Conservation (phyloP, 2,113 vertebrate genomes). For the Pungitius pungitius region DNA sequence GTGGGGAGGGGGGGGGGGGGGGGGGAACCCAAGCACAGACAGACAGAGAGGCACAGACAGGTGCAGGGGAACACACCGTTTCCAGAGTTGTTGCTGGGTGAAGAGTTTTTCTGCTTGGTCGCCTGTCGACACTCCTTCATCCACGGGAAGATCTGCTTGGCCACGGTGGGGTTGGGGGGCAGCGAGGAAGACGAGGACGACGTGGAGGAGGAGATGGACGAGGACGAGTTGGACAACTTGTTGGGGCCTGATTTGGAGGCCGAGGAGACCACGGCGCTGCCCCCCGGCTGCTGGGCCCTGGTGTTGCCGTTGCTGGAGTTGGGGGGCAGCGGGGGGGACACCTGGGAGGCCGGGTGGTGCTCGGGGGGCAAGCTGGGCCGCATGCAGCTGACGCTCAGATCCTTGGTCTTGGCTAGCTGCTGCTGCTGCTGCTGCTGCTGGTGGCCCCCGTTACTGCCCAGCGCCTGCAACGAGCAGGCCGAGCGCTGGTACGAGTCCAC, state of each 20-base stretch:
- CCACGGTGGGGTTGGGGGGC: constrained; percentile 85
- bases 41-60: constrained; percentile 51
- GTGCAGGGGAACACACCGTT: constrained; percentile 79
- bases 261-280: constrained; percentile 63
- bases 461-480: constrained; percentile 92
- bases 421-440: constrained; percentile 77
- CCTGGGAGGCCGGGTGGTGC: constrained; percentile 86
- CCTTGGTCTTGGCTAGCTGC: constrained; percentile 89
- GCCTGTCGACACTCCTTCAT: constrained; percentile 98
- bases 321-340: constrained; percentile 86
- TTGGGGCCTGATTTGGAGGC: constrained; percentile 71
- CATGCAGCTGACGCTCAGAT: constrained; percentile 97
- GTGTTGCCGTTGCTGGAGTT: constrained; percentile 82
- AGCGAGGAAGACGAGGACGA: constrained; percentile 77
- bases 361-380: constrained; percentile 86
- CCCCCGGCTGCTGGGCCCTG: constrained; percentile 70
- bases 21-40: constrained; percentile 15
- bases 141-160: constrained; percentile 99
- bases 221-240: constrained; percentile 79
- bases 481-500: constrained; percentile 92
- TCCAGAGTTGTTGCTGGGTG: constrained; percentile 89
- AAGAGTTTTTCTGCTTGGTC: constrained; percentile 97
- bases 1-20: too few species aligned
- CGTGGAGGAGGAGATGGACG: constrained; percentile 72
- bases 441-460: constrained; percentile 77